Conservation (phyloP, 64 coral and sea anemone genomes). For the Catalaphyllia jardinei region DNA sequence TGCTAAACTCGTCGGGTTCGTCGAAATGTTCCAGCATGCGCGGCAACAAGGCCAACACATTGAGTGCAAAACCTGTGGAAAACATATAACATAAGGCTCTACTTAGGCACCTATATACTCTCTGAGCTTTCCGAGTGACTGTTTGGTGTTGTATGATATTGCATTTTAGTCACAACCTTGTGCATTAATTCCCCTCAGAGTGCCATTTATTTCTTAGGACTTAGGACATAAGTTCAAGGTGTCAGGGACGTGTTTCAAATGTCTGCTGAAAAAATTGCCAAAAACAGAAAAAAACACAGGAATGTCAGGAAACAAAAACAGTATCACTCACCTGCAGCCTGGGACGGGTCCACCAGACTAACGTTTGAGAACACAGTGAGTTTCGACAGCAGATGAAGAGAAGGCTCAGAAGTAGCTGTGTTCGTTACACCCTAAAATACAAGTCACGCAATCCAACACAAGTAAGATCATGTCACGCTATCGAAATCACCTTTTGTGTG, state of each 20-base stretch:
- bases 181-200: too few relatives aligned
- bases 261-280: too few relatives aligned
- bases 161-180: too few relatives aligned
- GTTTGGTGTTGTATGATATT: too few relatives aligned
- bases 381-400: constrained; percentile 85
- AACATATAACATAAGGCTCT: background rate
- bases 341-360: constrained; percentile 81
- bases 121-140: too few relatives aligned
- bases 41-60: constrained; percentile 82
- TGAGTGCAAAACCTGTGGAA: constrained; percentile 80
- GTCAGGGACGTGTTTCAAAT: too few relatives aligned
- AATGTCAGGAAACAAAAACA: too few relatives aligned
- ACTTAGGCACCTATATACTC: too few relatives aligned
- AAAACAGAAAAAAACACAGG: too few relatives aligned
- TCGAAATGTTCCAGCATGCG: constrained; percentile 92
- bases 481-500: too few relatives aligned
- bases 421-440: constrained; percentile 81
- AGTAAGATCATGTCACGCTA: background rate
- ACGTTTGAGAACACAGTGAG: constrained; percentile 79
- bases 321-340: constrained; percentile 72
- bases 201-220: too few relatives aligned
- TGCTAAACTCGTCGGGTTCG: constrained; percentile 88
- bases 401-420: constrained; percentile 69
- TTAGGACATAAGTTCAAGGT: too few relatives aligned
- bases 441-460: background rate